Evolutionary conservation across 2,113 vertebrate genomes (phyloP), one percentile per base, ranked within the genome.

Genomic region (Taxidea taxus): DNA sequence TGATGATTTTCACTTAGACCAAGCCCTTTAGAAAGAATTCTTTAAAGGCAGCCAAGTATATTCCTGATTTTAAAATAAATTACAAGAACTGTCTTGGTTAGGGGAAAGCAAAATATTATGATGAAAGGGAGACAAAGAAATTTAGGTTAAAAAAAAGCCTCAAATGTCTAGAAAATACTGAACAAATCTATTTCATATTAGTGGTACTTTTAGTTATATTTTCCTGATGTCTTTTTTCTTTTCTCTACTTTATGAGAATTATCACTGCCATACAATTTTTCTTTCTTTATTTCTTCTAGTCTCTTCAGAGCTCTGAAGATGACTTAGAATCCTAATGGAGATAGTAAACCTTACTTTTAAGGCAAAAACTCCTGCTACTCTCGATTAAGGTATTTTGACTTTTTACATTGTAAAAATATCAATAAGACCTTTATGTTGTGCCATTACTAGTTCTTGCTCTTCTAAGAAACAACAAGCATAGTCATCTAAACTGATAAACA

Each of bases 41-140:
- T 96, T 66, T 87, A 58, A 66, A 13, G 54, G 66, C 31, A 88
- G 66, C 3, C 10, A 18, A 7, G 1, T 56, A n/a, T 56, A 83
- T 84, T 75, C 20, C 51, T 95, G 51, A 91, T 74, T 60, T 93
- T 91, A 82, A 84, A 91, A 70, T 90, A 83, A 89, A 86, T 80
- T 88, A 89, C 1, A 39, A 4, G 2, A 51, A 80, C 23, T 56
- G 89, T 87, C 23, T 75, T 86, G 37, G 47, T 42, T 37, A 68
- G 4, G 2, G 15, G 37, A 82, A 39, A 81, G 74, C 29, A 88
- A 64, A 72, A 75, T 39, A 49, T 20, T 62, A 10, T 90, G 56
- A 75, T 84, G 37, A 60, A n/a, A 89, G 5, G 2, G 7, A 51
- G n/a, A 81, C 29, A 93, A 90, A 96, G 31, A 66, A 80, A 9